Conservation (phyloP, 2,113 vertebrate genomes). For the Chaenogobius annularis region DNA sequence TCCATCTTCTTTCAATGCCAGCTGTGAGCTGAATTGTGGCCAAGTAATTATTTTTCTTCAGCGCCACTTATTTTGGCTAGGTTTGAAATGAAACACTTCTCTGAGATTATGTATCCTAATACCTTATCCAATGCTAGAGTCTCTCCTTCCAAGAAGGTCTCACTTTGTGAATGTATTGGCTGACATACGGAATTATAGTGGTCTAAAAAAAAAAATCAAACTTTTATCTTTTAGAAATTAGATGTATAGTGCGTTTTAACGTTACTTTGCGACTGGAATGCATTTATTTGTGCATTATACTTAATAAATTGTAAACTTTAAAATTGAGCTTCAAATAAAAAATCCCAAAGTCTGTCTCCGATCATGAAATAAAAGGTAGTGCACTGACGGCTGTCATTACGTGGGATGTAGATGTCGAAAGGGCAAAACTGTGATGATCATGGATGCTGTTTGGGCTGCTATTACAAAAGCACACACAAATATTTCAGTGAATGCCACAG, state of each 20-base stretch:
- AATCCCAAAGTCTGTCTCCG: slow-evolving; percentile 2
- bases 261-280: no score
- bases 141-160: not conserved
- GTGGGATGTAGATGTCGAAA: slow-evolving; percentile 12
- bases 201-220: not conserved
- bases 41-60: not conserved
- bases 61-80: not conserved
- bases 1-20: not conserved
- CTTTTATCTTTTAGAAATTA: not conserved
- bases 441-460: slow-evolving; percentile 30
- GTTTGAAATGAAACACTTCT: not conserved
- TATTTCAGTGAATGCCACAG: slow-evolving; percentile 45
- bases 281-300: not conserved
- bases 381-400: not conserved
- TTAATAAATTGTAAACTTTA: not conserved
- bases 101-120: not conserved
- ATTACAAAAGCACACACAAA: slow-evolving; percentile 46
- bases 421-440: slow-evolving; percentile 26
- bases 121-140: not conserved
- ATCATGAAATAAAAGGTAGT: slow-evolving; percentile 28
- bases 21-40: not conserved
- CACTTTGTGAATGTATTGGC: not conserved
- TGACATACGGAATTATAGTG: not conserved
- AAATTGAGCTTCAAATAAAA: not conserved
- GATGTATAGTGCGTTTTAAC: no score